These are phyloP conservation scores for Ochropacha duplaris DNA, from an alignment of 2,888 invertebrate genomes.

Conservation along the genomic window DNA sequence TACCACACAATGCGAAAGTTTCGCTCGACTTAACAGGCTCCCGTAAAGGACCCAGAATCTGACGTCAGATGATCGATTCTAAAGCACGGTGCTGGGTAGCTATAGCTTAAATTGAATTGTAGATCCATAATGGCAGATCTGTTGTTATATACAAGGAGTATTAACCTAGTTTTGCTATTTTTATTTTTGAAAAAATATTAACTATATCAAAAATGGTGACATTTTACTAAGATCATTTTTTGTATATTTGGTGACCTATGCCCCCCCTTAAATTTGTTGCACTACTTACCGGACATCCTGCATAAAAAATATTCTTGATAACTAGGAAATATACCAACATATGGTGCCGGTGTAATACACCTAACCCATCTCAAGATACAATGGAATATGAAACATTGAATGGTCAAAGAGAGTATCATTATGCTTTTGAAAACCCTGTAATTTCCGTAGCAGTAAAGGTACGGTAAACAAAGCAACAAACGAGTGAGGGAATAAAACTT, in stretches of 20 bases:
- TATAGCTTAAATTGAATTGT: too few relatives aligned
- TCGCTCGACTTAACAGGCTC: not conserved
- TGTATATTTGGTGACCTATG: not conserved
- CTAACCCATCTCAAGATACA: not conserved
- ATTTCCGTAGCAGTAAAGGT: not conserved
- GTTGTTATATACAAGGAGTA: too few relatives aligned
- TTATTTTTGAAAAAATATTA: too few relatives aligned
- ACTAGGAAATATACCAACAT: not conserved
- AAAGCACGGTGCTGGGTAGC: not conserved
- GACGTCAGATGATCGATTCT: not conserved
- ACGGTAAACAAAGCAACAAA: conserved; percentile 2
- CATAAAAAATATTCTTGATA: not conserved
- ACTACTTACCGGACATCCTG: too few relatives aligned
- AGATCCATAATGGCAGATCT: too few relatives aligned
- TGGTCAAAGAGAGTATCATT: not conserved
- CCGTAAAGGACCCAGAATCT: not conserved
- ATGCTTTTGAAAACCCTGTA: not conserved
- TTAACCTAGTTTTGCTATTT: too few relatives aligned
- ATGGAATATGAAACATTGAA: not conserved
- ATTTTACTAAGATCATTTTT: too few relatives aligned
- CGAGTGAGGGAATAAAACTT: not conserved
- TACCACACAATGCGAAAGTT: not conserved
- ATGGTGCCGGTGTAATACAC: not conserved
- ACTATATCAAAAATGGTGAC: too few relatives aligned
- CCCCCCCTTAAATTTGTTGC: too few relatives aligned